Evolutionary conservation across 1,140 invertebrate genomes (phyloP).

Genomic region (Drosophila neocordata): DNA sequence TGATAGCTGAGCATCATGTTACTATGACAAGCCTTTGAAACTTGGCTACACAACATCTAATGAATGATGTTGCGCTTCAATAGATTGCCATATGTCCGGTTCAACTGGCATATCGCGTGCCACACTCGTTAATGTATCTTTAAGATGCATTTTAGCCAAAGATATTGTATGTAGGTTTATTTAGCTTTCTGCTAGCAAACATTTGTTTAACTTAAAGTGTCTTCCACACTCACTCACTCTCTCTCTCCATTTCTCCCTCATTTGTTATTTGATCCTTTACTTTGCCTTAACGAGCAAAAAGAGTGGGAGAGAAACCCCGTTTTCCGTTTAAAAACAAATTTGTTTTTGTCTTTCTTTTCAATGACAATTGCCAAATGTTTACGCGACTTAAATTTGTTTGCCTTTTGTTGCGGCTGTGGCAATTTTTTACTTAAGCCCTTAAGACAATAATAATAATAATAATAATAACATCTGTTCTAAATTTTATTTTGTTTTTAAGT

Average conservation of each 20-base stretch:
- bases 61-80: conserved; percentile 50
- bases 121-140: conserved; percentile 51
- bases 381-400: conserved; percentile 23
- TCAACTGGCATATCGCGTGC: conserved; percentile 60
- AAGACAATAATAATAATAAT: not conserved
- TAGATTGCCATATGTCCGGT: conserved; percentile 25
- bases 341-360: too few species aligned
- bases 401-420: conserved; percentile 24
- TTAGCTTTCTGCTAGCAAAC: conserved; percentile 41
- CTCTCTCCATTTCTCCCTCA: not conserved
- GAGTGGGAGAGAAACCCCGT: too few species aligned
- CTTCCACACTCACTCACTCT: too few species aligned
- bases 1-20: conserved; percentile 63
- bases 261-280: conserved; percentile 64
- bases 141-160: conserved; percentile 42
- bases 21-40: conserved; percentile 30
- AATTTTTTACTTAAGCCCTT: conserved; percentile 22
- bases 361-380: too few species aligned
- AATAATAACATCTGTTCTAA: not conserved
- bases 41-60: conserved; percentile 18
- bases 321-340: too few species aligned
- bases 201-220: conserved; percentile 55
- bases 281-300: conserved; percentile 32
- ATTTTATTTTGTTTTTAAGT: not conserved
- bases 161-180: conserved; percentile 46